Evolutionary conservation across 2,113 vertebrate genomes (phyloP), one percentile per base, ranked within the genome.

Genomic region (Misgurnus mizolepis): DNA sequence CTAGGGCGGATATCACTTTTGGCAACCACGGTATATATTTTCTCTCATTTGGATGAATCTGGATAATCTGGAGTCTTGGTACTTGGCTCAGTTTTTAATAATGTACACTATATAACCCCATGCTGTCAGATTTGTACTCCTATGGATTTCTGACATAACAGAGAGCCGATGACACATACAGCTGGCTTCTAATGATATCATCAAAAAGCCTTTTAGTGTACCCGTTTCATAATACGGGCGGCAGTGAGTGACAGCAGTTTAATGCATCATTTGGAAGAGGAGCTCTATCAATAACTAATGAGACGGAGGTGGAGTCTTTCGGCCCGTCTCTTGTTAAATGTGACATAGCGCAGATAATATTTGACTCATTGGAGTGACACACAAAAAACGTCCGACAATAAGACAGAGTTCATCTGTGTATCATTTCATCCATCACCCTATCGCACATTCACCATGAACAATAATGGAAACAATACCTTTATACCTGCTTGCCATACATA

Each of bases 271-370:
- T 55, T 62, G 77, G 60, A 80, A 83, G 15, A 60, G 40, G 47
- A 71, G 56, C 68, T 27, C 18, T 34, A 83, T 85, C 77, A 71
- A 87, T 83, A 83, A 80, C 76, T 85, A 69, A 83, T 78, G 80
- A 82, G 71, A 47, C 14, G 12, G 64, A 82, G 65, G 47, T 58
- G 66, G 68, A 75, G 68, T 60, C 72, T 68, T 71, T 53, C 12
- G 4, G 49, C 43, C 73, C 58, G 22, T 69, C 64, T 8, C 83
- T 71, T 82, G 65, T 82, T 78, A 14, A 34, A 14, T 78, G 50
- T 77, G 69, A 78, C 69, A 67, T 61, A 67, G 73, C 77, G 84
- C 69, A 84, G 73, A 61, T 27, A 15, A 65, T 76, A 69, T 56
- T 47, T 70, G 73, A 73, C 64, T 75, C 41, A 5, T 56, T 27